Evolutionary conservation across 2,888 invertebrate species (phyloP).

Genomic region (Perizoma flavofasciatum): DNA sequence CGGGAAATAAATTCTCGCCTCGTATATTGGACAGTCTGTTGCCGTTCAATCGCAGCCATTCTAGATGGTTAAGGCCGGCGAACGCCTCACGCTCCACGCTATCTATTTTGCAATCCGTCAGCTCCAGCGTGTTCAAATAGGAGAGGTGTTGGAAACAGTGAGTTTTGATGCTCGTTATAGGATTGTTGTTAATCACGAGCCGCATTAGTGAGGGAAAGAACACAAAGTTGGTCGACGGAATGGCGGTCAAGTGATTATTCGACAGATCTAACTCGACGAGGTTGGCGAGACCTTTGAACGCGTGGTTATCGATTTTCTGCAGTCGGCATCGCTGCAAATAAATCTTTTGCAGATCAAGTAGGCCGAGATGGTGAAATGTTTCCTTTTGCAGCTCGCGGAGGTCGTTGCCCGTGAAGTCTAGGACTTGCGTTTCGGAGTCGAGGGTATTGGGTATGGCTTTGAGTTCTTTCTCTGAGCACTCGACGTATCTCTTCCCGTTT

Average conservation of each 20-base stretch:
- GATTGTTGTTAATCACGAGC: conserved; percentile 91
- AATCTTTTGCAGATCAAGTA: conserved; percentile 94
- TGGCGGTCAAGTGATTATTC: conserved; percentile 89
- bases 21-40: conserved; percentile 90
- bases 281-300: conserved; percentile 93
- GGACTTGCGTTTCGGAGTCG: conserved; percentile 93
- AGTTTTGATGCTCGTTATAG: conserved; percentile 88
- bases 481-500: conserved; percentile 95
- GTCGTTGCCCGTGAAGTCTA: conserved; percentile 93
- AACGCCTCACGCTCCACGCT: conserved; percentile 91
- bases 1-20: conserved; percentile 89
- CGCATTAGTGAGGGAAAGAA: conserved; percentile 93
- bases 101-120: conserved; percentile 91
- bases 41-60: conserved; percentile 93
- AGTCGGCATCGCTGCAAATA: conserved; percentile 91
- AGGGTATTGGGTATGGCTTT: conserved; percentile 91
- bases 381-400: conserved; percentile 90
- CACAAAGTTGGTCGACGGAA: conserved; percentile 91
- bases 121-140: conserved; percentile 90
- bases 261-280: conserved; percentile 95
- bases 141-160: conserved; percentile 89
- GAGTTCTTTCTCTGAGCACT: conserved; percentile 91
- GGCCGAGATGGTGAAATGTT: conserved; percentile 89
- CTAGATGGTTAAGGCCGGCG: conserved; percentile 90
- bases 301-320: conserved; percentile 89